These are phyloP conservation scores for Zosterops japonicus DNA, from an alignment of 2,113 vertebrate genomes.

Conservation along the genomic window DNA sequence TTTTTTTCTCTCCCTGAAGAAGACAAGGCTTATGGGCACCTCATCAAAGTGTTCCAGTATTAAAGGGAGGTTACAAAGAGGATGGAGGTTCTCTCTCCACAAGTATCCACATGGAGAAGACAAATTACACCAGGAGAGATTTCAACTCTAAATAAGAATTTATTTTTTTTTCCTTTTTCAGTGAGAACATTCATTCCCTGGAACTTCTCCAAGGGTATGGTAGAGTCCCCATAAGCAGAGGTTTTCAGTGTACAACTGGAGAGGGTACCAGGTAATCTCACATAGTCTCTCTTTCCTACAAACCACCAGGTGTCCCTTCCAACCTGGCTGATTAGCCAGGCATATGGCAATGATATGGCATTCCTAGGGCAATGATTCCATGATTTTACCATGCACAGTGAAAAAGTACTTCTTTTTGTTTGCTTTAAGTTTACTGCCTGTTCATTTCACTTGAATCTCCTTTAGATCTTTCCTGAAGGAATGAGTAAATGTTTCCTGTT, in stretches of 20 bases:
- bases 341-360: not conserved
- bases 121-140: not conserved
- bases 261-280: not conserved
- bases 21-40: not conserved
- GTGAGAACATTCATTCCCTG: not conserved
- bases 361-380: not conserved
- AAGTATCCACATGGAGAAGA: not conserved
- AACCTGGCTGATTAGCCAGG: not conserved
- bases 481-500: not conserved
- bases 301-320: not conserved
- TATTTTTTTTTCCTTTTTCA: not conserved
- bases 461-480: not conserved
- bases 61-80: not conserved
- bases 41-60: not conserved
- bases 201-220: not conserved
- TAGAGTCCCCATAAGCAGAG: not conserved
- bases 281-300: not conserved
- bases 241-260: not conserved
- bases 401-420: not conserved
- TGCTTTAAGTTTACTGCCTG: not conserved
- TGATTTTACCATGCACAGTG: not conserved
- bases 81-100: not conserved
- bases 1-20: not conserved
- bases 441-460: not conserved
- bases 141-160: not conserved